A percentile compares a stretch with the other conserved stretches of the same genome.
Evolutionary conservation across 2,888 invertebrate genomes (phyloP).

Genomic region (Eledone cirrhosa): DNA sequence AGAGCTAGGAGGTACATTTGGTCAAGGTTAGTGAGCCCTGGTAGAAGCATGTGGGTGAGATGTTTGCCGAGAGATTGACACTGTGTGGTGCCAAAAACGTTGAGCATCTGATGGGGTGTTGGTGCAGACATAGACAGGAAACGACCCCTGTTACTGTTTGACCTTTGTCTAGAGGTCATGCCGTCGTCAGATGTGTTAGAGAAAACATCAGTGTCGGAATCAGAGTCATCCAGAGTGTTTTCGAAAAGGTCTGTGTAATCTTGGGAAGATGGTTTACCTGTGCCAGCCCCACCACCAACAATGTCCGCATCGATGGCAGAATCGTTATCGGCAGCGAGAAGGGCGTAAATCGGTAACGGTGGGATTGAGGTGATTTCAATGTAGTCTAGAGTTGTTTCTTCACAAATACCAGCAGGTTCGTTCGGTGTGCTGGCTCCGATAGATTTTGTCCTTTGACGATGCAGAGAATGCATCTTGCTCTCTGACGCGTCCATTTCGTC

Average conservation of each 20-base stretch:
- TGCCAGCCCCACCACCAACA: constrained; percentile 29
- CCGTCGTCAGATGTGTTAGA: constrained; percentile 70
- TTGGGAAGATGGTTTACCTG: constrained; percentile 60
- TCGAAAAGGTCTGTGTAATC: constrained; percentile 90
- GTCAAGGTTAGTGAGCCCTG: constrained; percentile 89
- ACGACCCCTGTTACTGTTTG: constrained; percentile 28
- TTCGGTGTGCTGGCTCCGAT: constrained; percentile 41
- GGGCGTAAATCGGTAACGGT: constrained; percentile 94
- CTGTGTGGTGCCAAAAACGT: constrained; percentile 56
- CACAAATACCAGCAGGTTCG: constrained; percentile 42
- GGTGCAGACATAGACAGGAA: constrained; percentile 34
- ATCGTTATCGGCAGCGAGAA: constrained; percentile 86
- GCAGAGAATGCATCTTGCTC: constrained; percentile 34
- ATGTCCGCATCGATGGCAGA: constrained; percentile 44
- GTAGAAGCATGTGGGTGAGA: constrained; percentile 81
- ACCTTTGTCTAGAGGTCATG: constrained; percentile 72
- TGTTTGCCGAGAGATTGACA: constrained; percentile 68
- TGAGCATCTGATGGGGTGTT: constrained; percentile 42
- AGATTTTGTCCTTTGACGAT: constrained; percentile 37
- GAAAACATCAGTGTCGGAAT: constrained; percentile 49
- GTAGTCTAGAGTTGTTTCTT: constrained; percentile 60
- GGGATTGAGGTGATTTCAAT: constrained; percentile 98
- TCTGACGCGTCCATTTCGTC: constrained; percentile 49
- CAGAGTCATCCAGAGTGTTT: constrained; percentile 44
- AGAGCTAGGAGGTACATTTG: constrained; percentile 99